phyloP scores from a whole-genome alignment of 2,113 vertebrate genomes.

The Dissostichus mawsoni region DNA sequence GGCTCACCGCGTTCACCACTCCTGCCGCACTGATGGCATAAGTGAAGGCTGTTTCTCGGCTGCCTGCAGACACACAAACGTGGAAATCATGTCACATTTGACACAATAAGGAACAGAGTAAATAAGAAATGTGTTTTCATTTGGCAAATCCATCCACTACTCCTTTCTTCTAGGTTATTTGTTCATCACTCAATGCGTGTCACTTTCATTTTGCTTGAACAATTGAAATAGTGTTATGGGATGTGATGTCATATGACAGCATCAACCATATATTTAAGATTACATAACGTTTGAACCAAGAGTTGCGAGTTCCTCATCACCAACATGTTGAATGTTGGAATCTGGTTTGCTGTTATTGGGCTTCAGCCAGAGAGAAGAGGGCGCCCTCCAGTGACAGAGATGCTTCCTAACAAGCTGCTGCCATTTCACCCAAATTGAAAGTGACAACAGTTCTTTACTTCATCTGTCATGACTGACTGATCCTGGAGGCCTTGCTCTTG shows the following conservation, averaged over 20 bases:
- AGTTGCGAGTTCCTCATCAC: constrained; percentile 63
- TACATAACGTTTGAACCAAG: constrained; percentile 62
- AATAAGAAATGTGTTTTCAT: constrained; percentile 20
- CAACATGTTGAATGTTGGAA: constrained; percentile 54
- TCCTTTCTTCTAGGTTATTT: neutral
- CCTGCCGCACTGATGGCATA: constrained; percentile 96
- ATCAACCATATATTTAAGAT: constrained; percentile 61
- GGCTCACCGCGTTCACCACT: constrained; percentile 96
- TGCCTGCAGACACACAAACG: constrained; percentile 84
- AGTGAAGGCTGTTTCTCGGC: constrained; percentile 96
- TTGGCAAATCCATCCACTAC: neutral
- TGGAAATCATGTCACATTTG: constrained; percentile 7
- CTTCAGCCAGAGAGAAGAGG: constrained; percentile 68
- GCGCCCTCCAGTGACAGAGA: constrained; percentile 74
- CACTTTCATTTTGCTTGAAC: constrained; percentile 35
- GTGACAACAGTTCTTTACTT: constrained; percentile 50
- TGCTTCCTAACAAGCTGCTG: constrained; percentile 44
- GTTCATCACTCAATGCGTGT: constrained; percentile 15
- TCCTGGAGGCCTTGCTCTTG: constrained; percentile 41
- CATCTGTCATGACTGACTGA: constrained; percentile 54
- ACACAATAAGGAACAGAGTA: neutral
- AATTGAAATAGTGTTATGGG: constrained; percentile 28
- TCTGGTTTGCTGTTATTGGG: constrained; percentile 74
- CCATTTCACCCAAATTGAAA: constrained; percentile 57
- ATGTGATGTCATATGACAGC: constrained; percentile 69